Evolutionary conservation across 2,888 invertebrate species (phyloP), one percentile per base, ranked within the genome.

Genomic region (Pecten maximus): DNA sequence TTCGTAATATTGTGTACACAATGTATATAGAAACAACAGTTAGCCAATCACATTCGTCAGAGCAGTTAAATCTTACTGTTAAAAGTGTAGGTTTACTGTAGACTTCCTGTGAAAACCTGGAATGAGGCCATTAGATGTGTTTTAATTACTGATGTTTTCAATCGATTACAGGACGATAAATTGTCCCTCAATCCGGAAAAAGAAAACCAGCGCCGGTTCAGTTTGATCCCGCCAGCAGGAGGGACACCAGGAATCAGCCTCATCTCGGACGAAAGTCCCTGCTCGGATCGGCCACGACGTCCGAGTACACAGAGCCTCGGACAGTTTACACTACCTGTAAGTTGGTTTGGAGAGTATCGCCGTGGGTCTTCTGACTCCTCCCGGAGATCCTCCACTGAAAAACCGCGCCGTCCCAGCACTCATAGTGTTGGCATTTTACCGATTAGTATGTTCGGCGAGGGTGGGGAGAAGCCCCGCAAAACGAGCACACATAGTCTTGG

Each of bases 281-380:
- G 94, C 44, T 92, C 93, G n/a, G 95, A 95, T 91, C 93, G 94
- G 89, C 94, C 95, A 28, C 94, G 96, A 88, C 93, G 96, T 54
- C 94, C 96, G 88, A 96, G 96, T 91, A 96, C 96, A 15, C 96
- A 96, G 93, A 96, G 96, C 92, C 94, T 96, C 90, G 96, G 96
- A 88, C 95, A 95, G 19, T 95, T 95, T 90, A 94, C 94, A 60
- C 93, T 95, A 88, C 95, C 96, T 88, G 96, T 96, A 94, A 95
- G 96, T 95, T 93, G 93, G 93, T 94, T 94, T 92, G 88, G 86
- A 88, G 91, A 91, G 86, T 88, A 48, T 87, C 91, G 91, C 40
- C 88, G 91, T 87, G 88, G 91, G 88, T 91, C 91, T 35, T 93
- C 92, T 74, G 93, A 93, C 89, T 93, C 93, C n/a, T 89, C 90